Evolutionary conservation across 92 coral and sea anemone genomes (phyloP).

Genomic region (Parazoanthus darwini): DNA sequence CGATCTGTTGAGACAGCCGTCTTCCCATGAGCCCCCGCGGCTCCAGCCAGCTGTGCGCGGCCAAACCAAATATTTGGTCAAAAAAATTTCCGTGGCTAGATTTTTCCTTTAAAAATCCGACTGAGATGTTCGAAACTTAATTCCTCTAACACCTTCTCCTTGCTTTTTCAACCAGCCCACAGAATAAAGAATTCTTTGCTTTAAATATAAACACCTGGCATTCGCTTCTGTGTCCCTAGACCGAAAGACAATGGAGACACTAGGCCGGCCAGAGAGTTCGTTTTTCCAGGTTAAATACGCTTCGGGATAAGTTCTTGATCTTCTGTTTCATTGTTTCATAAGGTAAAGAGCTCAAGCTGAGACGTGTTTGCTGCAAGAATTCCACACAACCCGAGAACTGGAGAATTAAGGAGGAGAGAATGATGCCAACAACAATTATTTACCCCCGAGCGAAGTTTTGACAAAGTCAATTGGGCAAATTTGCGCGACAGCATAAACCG

Average conservation of each 20-base stretch:
- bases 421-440: neutral
- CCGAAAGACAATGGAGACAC: slow-evolving; percentile 4
- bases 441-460: neutral
- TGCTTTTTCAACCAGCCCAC: slow-evolving; percentile 15
- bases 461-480: neutral
- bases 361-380: neutral
- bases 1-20: slow-evolving; percentile 10
- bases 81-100: neutral
- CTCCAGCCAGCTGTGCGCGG: slow-evolving; percentile 41
- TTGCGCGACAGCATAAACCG: neutral
- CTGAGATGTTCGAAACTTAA: neutral
- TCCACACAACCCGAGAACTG: neutral
- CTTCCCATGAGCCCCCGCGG: slow-evolving; percentile 44
- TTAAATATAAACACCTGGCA: slow-evolving; percentile 26
- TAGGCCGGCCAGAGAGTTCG: neutral
- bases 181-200: neutral
- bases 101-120: neutral
- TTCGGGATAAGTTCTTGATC: neutral
- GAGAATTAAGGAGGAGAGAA: neutral
- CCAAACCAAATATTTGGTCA: slow-evolving; percentile 40
- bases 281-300: neutral
- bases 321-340: slow-evolving; percentile 4
- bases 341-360: slow-evolving; percentile 8
- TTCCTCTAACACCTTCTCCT: neutral
- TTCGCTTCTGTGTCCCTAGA: neutral